Evolutionary conservation across 2,797 vertebrate species (phyloP), one percentile per base, ranked within the genome.

Genomic region (Cichlasoma orientale): DNA sequence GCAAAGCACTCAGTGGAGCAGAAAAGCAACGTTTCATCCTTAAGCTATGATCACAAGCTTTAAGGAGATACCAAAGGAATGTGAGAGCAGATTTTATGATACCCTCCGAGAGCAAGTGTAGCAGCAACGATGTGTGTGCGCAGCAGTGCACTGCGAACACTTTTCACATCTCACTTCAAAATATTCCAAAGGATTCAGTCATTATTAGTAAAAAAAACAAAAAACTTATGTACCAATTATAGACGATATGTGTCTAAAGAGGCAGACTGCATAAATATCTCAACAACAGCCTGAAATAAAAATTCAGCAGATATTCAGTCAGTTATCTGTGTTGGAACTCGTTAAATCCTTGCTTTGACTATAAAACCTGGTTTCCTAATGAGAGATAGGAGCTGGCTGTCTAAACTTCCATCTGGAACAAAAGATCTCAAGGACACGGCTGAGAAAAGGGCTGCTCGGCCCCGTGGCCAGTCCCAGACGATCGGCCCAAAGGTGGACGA

Each of bases 21-120:
- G 56, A 74, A 84, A 80, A 77, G 1, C 41, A 41, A 75, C 27
- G 3, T 54, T 83, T 33, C 90, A 72, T 82, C 80, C 84, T 81
- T 59, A 44, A 92, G 80, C 72, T 79, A 86, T 36, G 50, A 84
- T 89, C 87, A 88, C 84, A 89, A 89, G 84, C 63, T 88, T 74
- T 74, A 69, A 79, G 41, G 75, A 63, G 57, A 84, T 36, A 71
- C 12, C 55, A 58, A 78, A 77, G 68, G 56, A 83, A 80, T 73
- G 71, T 69, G 73, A 88, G n/a, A 36, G 68, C 53, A 86, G 81
- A 84, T 54, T 66, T 41, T 29, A 2, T 0, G 58, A 77, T 72
- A 77, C 19, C 4, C 41, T 68, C 18, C 12, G 29, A n/a, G 41
- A 68, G 44, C 18, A 68, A 50, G 18, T 50, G 18, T 11, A 31